A percentile compares a stretch with the other conserved stretches of the same genome.
Conservation (phyloP, 1,140 invertebrate genomes). For the Geopemphigus sp. region DNA sequence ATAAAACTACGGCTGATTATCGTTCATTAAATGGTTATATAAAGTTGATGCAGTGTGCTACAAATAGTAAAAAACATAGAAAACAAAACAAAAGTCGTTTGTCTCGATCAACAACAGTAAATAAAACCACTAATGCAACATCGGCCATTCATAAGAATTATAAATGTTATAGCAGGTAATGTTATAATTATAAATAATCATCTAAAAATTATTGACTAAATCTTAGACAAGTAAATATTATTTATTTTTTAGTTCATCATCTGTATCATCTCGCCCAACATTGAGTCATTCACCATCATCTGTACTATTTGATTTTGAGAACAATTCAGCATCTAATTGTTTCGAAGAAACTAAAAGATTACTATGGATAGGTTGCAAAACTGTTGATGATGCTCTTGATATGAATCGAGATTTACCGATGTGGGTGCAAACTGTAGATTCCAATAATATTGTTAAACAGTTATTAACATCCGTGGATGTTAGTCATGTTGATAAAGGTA, state of each 20-base stretch:
- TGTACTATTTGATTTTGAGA: slow-evolving; percentile 28
- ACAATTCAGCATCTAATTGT: slow-evolving; percentile 1
- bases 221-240: background rate
- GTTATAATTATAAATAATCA: background rate
- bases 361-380: slow-evolving; percentile 31
- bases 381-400: slow-evolving; percentile 38
- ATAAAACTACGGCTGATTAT: slow-evolving; percentile 19
- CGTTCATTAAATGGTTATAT: slow-evolving; percentile 37
- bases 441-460: slow-evolving; percentile 46
- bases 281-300: slow-evolving; percentile 39
- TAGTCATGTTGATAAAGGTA: slow-evolving; percentile 15
- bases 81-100: slow-evolving; percentile 26
- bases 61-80: slow-evolving; percentile 41
- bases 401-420: slow-evolving; percentile 36
- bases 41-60: slow-evolving; percentile 44
- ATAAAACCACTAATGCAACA: slow-evolving; percentile 13
- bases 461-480: slow-evolving; percentile 28
- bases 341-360: slow-evolving; percentile 44
- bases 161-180: slow-evolving; percentile 42
- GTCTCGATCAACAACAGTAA: background rate
- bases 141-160: slow-evolving; percentile 19
- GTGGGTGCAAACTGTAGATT: slow-evolving; percentile 47
- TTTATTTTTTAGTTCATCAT: slow-evolving; percentile 29
- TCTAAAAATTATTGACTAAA: background rate
- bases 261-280: slow-evolving; percentile 21